phyloP scores from a whole-genome alignment of 1,140 invertebrate species.

The Dufourea novaeangliae region DNA sequence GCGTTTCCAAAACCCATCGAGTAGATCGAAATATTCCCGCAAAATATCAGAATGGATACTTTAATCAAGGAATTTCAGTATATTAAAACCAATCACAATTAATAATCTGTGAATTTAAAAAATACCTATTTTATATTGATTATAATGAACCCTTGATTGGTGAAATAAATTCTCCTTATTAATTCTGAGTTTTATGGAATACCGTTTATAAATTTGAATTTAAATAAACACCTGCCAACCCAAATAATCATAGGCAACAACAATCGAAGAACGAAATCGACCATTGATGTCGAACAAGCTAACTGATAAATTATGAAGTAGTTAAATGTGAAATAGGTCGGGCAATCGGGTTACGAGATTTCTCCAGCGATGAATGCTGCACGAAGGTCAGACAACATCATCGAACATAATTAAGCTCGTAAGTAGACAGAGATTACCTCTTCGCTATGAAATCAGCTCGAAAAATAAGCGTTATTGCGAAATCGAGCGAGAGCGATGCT shows the following conservation, averaged over 20 bases:
- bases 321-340: conserved; percentile 33
- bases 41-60: background rate
- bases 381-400: conserved; percentile 19
- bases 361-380: conserved; percentile 9
- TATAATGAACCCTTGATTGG: background rate
- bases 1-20: background rate
- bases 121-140: background rate
- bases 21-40: background rate
- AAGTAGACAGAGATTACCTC: conserved; percentile 25
- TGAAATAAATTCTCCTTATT: no score
- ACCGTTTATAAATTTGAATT: no score
- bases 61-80: no score
- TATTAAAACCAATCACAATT: no score
- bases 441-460: background rate
- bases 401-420: conserved; percentile 20
- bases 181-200: no score
- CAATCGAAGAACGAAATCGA: conserved; percentile 5
- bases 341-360: conserved; percentile 26
- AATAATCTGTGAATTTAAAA: no score
- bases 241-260: background rate
- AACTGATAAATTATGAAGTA: conserved; percentile 13
- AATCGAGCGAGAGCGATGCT: background rate
- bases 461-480: background rate
- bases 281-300: background rate
- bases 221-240: no score